These are phyloP conservation scores for Ciconia maguari DNA, from an alignment of 2,113 vertebrate species.

Conservation along the genomic window DNA sequence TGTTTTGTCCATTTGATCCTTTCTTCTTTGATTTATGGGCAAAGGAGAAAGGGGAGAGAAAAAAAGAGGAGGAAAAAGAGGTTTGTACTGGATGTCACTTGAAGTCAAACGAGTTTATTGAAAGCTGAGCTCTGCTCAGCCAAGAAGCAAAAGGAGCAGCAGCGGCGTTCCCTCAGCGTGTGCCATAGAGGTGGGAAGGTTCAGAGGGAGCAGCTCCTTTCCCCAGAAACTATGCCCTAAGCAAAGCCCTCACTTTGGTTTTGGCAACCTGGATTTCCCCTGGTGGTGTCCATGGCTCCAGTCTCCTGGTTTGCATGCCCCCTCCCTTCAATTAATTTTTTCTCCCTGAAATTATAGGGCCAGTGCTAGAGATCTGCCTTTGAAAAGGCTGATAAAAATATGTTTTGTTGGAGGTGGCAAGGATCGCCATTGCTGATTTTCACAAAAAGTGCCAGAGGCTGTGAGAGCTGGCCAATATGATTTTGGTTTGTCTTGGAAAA, in stretches of 20 bases:
- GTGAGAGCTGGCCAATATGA: neutral
- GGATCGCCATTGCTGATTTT: neutral
- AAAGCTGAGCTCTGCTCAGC: neutral
- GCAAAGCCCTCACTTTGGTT: neutral
- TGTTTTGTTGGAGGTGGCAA: neutral
- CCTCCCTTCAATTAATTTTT: neutral
- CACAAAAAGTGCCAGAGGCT: neutral
- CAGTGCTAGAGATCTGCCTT: neutral
- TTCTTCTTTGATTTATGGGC: conserved; percentile 73
- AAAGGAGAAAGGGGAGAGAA: conserved; percentile 54
- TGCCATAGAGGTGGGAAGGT: neutral
- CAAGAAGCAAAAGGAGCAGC: neutral
- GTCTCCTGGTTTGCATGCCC: neutral
- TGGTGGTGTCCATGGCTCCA: neutral
- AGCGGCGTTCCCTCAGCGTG: rapidly evolving
- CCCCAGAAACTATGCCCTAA: neutral
- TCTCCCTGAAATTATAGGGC: neutral
- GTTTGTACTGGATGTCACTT: conserved; percentile 39
- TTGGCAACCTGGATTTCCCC: neutral
- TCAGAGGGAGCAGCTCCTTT: neutral
- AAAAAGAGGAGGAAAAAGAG: conserved; percentile 38
- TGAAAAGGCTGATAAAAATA: neutral
- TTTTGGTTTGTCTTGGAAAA: neutral
- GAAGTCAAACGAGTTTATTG: neutral
- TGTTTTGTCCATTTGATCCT: conserved; percentile 77